A percentile compares a stretch with the other conserved stretches of the same genome.
Conservation (phyloP, 2,888 invertebrate genomes). For the Odontomyia ornata region DNA sequence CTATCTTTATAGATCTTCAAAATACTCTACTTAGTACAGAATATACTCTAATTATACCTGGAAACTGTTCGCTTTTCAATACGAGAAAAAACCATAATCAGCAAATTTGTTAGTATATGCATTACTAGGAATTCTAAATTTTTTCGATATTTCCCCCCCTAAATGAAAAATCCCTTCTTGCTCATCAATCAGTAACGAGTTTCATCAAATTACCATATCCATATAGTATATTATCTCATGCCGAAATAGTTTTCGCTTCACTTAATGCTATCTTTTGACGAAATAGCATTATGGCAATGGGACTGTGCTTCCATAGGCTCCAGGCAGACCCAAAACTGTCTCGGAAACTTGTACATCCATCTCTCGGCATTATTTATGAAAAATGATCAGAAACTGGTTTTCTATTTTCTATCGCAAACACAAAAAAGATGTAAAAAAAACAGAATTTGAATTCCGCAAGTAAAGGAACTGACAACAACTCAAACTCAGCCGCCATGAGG, state of each 20-base stretch:
- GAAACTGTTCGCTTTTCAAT: too few relatives aligned
- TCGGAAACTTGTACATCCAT: constrained; percentile 11
- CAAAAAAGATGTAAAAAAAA: neutral
- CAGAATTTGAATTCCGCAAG: constrained; percentile 10
- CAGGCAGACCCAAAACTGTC: constrained; percentile 18
- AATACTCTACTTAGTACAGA: too few relatives aligned
- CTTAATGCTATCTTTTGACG: neutral
- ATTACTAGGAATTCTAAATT: too few relatives aligned
- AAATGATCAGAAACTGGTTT: constrained; percentile 29
- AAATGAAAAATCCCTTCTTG: too few relatives aligned
- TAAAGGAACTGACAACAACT: constrained; percentile 37
- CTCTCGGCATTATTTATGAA: constrained; percentile 30
- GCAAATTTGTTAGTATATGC: too few relatives aligned
- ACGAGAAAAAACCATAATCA: too few relatives aligned
- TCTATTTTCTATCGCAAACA: constrained; percentile 32
- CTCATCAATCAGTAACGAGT: too few relatives aligned
- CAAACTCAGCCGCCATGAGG: constrained; percentile 37
- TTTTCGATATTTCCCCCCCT: too few relatives aligned
- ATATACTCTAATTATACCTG: too few relatives aligned
- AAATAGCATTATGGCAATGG: neutral
- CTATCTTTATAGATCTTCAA: too few relatives aligned
- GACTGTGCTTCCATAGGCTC: constrained; percentile 1
- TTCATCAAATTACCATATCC: too few relatives aligned
- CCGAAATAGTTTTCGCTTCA: neutral
- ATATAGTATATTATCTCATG: too few relatives aligned